phyloP scores from a whole-genome alignment of 2,888 invertebrate genomes.

The Thereva nobilitata region DNA sequence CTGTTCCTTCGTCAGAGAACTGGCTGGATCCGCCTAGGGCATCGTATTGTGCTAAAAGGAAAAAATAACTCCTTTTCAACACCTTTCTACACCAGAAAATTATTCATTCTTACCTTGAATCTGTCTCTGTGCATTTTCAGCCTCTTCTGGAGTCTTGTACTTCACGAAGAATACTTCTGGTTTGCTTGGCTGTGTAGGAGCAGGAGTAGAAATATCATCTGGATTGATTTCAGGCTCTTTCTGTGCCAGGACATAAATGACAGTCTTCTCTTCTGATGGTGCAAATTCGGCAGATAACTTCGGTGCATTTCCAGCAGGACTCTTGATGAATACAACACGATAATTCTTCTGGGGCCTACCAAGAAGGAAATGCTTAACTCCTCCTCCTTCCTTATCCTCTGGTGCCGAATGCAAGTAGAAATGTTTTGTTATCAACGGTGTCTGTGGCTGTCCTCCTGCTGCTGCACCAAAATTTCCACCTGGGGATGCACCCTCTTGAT shows the following conservation, averaged over 20 bases:
- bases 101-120: slow-evolving; percentile 50
- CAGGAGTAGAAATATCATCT: slow-evolving; percentile 53
- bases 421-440: slow-evolving; percentile 54
- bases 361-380: slow-evolving; percentile 50
- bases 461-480: too few species aligned
- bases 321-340: slow-evolving; percentile 56
- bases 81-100: too few species aligned
- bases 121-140: slow-evolving; percentile 51
- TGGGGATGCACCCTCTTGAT: too few species aligned
- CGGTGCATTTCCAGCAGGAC: slow-evolving; percentile 50
- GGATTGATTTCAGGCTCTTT: slow-evolving; percentile 52
- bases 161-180: slow-evolving; percentile 57
- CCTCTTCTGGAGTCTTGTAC: slow-evolving; percentile 45
- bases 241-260: slow-evolving; percentile 55
- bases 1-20: slow-evolving; percentile 24
- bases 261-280: slow-evolving; percentile 55
- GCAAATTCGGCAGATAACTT: slow-evolving; percentile 52
- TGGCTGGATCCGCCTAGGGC: slow-evolving; percentile 20
- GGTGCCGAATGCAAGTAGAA: slow-evolving; percentile 55
- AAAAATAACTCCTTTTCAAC: neutral
- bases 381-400: slow-evolving; percentile 52
- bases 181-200: slow-evolving; percentile 54
- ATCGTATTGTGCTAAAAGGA: slow-evolving; percentile 20
- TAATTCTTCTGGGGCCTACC: slow-evolving; percentile 55
- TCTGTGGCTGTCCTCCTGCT: too few species aligned